Conservation (phyloP, 2,888 invertebrate species). For the Drosophila monieri region DNA sequence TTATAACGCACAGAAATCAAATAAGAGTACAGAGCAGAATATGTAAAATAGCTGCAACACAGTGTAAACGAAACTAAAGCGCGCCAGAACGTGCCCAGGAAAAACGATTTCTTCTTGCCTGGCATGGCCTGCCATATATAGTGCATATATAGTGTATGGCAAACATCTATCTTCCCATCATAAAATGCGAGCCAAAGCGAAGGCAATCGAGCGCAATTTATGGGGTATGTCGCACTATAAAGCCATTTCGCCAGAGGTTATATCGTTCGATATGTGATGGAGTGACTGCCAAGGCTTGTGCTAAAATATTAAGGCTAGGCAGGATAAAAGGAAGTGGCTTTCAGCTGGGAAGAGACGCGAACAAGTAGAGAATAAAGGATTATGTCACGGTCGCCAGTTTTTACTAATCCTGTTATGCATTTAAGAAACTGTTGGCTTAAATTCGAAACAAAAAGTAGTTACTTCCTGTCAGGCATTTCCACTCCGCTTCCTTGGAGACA, state of each 20-base stretch:
- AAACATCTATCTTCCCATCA: slow-evolving; percentile 15
- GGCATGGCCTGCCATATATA: slow-evolving; percentile 42
- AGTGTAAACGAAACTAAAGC: slow-evolving; percentile 43
- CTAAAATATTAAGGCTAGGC: background rate
- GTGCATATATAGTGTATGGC: slow-evolving; percentile 3
- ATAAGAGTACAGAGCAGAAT: slow-evolving; percentile 7
- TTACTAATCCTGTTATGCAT: background rate
- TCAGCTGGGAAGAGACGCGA: background rate
- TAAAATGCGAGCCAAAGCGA: slow-evolving; percentile 22
- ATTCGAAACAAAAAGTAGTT: background rate
- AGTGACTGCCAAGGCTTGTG: background rate
- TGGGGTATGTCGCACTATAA: slow-evolving; percentile 27
- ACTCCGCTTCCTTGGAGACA: slow-evolving; percentile 28
- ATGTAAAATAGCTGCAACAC: slow-evolving; percentile 65
- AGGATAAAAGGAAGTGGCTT: background rate
- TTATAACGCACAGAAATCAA: slow-evolving; percentile 22
- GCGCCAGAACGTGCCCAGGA: slow-evolving; percentile 44
- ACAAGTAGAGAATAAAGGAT: background rate
- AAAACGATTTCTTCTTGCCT: slow-evolving; percentile 33
- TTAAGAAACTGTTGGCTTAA: background rate
- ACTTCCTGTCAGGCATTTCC: slow-evolving; percentile 23
- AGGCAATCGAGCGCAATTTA: slow-evolving; percentile 27
- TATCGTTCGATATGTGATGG: slow-evolving; percentile 16
- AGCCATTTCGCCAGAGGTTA: slow-evolving; percentile 26
- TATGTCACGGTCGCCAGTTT: background rate